Percentiles rank a stretch among this genome's conserved stretches.
These are phyloP conservation scores for Drosophila trapezifrons DNA, from an alignment of 1,140 invertebrate species.

Conservation along the genomic window DNA sequence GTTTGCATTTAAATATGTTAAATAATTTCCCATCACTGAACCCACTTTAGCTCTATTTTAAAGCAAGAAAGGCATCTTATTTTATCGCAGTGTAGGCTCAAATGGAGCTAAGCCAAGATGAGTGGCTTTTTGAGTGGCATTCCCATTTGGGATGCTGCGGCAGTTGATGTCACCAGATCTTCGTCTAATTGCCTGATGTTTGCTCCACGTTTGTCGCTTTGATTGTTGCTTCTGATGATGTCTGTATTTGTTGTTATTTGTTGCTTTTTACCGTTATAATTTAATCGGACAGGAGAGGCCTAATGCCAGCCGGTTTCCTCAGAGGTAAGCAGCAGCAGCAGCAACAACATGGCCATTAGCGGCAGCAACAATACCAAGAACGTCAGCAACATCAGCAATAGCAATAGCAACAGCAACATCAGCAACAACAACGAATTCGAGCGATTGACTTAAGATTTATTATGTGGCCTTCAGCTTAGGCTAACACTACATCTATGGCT, in stretches of 20 bases:
- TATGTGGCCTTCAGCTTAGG: conserved; percentile 47
- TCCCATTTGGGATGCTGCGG: conserved; percentile 46
- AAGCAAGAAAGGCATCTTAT: not conserved
- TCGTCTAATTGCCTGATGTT: conserved; percentile 49
- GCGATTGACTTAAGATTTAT: conserved; percentile 67
- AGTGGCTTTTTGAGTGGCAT: conserved; percentile 30
- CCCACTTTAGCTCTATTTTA: too few species aligned
- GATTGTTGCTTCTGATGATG: conserved; percentile 40
- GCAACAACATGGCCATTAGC: conserved; percentile 8
- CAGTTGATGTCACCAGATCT: conserved; percentile 49
- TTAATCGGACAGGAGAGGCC: conserved; percentile 59
- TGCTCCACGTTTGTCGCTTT: conserved; percentile 23
- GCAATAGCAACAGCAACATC: conserved; percentile 51
- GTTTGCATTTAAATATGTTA: not conserved
- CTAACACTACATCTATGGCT: conserved; percentile 43
- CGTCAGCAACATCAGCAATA: conserved; percentile 37
- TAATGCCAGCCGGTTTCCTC: conserved; percentile 50
- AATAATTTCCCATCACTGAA: not conserved
- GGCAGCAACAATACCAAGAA: conserved; percentile 20
- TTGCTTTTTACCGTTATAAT: conserved; percentile 76
- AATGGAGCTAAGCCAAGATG: conserved; percentile 1
- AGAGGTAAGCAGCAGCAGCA: conserved; percentile 9
- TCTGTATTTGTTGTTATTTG: conserved; percentile 52
- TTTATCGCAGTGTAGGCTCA: conserved; percentile 17
- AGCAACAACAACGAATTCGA: conserved; percentile 53